Percentiles rank a stretch among this genome's conserved stretches.
phyloP scores from a whole-genome alignment of 2,113 vertebrate genomes.

The Scalopus aquaticus region DNA sequence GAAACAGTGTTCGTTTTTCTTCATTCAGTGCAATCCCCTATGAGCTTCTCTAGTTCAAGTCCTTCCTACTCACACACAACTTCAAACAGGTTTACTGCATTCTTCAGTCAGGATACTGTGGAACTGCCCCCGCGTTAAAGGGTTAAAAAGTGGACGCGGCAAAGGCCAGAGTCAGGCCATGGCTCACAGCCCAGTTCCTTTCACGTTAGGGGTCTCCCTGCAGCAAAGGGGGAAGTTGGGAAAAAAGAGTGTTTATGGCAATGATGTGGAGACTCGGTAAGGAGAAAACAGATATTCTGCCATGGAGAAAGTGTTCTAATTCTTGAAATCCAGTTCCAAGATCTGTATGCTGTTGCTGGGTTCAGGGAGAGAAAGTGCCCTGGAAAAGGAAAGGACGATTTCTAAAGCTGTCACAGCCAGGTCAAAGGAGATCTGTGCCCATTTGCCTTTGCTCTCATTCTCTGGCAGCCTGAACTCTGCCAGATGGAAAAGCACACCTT shows the following conservation, averaged over 20 bases:
- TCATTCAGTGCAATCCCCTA: background rate
- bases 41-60: background rate
- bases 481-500: background rate
- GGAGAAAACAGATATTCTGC: background rate
- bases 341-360: background rate
- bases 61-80: background rate
- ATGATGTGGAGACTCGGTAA: background rate
- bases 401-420: background rate
- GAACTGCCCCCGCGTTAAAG: background rate
- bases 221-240: background rate
- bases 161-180: background rate
- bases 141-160: background rate
- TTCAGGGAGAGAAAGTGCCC: background rate
- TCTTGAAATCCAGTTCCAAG: background rate
- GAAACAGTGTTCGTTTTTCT: slow-evolving; percentile 7
- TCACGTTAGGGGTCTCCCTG: background rate
- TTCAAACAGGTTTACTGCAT: background rate
- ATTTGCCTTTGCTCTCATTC: background rate
- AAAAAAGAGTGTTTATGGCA: background rate
- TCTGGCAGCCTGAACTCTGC: background rate
- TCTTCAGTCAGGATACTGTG: background rate
- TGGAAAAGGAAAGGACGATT: background rate
- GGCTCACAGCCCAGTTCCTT: background rate
- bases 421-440: background rate
- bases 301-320: background rate